Percentiles rank a stretch among this genome's conserved stretches.
Evolutionary conservation across 2,113 vertebrate genomes (phyloP).

Genomic region (Nothocercus nigrocapillus): DNA sequence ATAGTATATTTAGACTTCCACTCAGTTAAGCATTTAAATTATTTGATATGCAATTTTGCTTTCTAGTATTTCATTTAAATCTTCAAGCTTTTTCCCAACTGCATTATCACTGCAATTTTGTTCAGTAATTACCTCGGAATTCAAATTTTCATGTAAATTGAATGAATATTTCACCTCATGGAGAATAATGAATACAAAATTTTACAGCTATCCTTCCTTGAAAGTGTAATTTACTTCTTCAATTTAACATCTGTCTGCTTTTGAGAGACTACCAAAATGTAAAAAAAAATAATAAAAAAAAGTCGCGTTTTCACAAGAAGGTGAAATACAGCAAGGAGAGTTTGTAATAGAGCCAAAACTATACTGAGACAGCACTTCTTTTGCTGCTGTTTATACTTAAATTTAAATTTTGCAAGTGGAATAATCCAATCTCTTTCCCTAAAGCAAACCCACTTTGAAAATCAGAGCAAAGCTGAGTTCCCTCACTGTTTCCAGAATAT

Average conservation of each 20-base stretch:
- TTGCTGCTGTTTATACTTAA: not conserved
- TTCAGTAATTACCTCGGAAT: not conserved
- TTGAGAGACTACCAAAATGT: conserved; percentile 21
- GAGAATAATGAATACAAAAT: not conserved
- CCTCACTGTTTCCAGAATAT: not conserved
- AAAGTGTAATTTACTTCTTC: conserved; percentile 14
- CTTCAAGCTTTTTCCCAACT: not conserved
- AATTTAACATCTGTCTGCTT: conserved; percentile 22
- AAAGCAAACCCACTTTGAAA: not conserved
- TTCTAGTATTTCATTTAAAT: not conserved
- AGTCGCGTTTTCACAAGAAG: not conserved
- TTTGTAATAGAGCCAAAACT: not conserved
- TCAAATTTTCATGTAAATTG: not conserved
- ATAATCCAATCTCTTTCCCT: not conserved
- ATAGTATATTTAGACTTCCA: not conserved
- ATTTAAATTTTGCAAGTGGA: not conserved
- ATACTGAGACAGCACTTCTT: not conserved
- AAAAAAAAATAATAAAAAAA: not conserved
- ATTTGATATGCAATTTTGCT: not conserved
- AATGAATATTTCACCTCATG: not conserved
- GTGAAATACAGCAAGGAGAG: not conserved
- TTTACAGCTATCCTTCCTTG: not conserved
- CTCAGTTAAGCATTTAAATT: not conserved
- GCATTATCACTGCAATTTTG: not conserved
- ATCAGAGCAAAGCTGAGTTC: not conserved